Percentiles rank a stretch among this genome's conserved stretches.
Conservation (phyloP, 2,113 vertebrate species). For the Pseudonaja textilis region DNA sequence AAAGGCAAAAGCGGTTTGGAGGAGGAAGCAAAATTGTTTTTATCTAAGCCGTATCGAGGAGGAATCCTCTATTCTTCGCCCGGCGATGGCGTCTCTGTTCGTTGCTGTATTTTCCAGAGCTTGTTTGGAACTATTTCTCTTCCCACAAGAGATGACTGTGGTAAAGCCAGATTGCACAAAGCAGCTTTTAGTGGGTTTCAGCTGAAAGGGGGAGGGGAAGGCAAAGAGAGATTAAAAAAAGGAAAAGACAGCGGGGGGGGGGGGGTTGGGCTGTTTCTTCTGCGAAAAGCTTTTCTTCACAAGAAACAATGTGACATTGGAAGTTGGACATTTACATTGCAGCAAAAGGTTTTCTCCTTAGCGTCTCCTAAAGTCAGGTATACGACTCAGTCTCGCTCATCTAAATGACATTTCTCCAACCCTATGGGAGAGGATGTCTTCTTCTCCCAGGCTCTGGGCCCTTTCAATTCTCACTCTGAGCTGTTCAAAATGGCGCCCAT, state of each 20-base stretch:
- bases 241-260: background rate
- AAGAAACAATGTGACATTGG: background rate
- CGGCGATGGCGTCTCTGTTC: background rate
- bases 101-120: background rate
- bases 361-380: background rate
- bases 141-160: background rate
- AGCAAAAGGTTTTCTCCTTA: background rate
- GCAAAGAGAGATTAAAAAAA: background rate
- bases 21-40: background rate
- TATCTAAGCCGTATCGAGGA: background rate
- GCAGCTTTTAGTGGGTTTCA: background rate
- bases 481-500: background rate
- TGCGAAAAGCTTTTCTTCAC: background rate
- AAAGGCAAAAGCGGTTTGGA: background rate
- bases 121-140: background rate
- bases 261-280: background rate
- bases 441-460: background rate
- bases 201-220: background rate
- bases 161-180: background rate
- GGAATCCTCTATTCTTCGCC: background rate
- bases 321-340: background rate
- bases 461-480: background rate
- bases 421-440: background rate
- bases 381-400: background rate
- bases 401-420: background rate